These are phyloP conservation scores for Trematocara nigrifrons DNA, from an alignment of 2,113 vertebrate species.

Conservation along the genomic window DNA sequence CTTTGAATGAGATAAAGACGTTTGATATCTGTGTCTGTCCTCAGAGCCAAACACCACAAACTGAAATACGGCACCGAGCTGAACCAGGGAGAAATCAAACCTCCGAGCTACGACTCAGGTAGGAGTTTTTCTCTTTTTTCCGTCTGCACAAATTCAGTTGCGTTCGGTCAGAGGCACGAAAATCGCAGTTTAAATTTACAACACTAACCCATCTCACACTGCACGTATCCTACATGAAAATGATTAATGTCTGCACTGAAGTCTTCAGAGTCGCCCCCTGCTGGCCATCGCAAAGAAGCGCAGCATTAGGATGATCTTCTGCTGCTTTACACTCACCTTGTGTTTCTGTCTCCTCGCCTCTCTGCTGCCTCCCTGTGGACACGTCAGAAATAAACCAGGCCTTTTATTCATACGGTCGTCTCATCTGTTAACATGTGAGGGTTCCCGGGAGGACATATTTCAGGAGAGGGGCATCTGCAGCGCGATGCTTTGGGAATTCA, in stretches of 20 bases:
- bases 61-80: constrained; percentile 56
- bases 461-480: neutral
- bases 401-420: neutral
- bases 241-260: neutral
- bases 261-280: neutral
- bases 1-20: neutral
- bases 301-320: neutral
- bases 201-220: neutral
- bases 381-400: neutral
- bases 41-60: constrained; percentile 56
- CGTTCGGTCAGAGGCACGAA: neutral
- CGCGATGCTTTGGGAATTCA: neutral
- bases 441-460: neutral
- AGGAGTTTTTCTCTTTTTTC: neutral
- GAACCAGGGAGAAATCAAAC: constrained; percentile 50
- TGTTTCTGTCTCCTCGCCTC: neutral
- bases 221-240: neutral
- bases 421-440: neutral
- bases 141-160: fast-evolving
- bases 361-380: neutral
- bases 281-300: neutral
- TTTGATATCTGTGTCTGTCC: neutral
- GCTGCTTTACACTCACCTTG: neutral
- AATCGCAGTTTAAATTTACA: neutral
- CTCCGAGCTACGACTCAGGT: constrained; percentile 61